Conservation (phyloP, 1,140 invertebrate genomes). For the Meloidogyne hapla region DNA sequence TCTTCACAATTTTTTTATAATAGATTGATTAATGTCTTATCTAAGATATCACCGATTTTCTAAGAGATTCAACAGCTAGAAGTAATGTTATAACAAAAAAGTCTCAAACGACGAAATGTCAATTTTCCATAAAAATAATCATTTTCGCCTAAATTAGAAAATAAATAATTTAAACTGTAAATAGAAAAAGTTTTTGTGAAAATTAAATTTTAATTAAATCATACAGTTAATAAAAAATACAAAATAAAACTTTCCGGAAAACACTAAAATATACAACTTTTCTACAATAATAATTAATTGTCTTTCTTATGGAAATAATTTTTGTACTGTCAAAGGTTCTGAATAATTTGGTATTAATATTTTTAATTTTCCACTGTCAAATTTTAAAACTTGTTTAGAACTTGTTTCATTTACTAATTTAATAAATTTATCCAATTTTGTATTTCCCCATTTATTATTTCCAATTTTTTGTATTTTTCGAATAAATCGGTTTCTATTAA, state of each 20-base stretch:
- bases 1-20: no score
- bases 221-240: no score
- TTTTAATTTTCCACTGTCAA: neutral
- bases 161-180: no score
- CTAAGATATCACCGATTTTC: no score
- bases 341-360: neutral
- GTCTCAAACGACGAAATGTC: no score
- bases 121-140: no score
- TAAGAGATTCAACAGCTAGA: no score
- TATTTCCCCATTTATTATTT: neutral
- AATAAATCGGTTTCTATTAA: neutral
- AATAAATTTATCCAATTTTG: neutral
- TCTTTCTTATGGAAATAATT: neutral
- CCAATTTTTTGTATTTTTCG: neutral
- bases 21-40: no score
- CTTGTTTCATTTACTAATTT: neutral
- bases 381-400: neutral
- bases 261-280: neutral
- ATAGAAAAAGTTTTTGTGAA: no score
- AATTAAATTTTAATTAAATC: no score
- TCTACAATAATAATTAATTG: neutral
- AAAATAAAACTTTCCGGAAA: neutral
- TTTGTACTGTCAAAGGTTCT: neutral
- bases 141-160: no score
- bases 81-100: no score